phyloP scores from a whole-genome alignment of 1,140 invertebrate species.

The Apocrypta bakeri region DNA sequence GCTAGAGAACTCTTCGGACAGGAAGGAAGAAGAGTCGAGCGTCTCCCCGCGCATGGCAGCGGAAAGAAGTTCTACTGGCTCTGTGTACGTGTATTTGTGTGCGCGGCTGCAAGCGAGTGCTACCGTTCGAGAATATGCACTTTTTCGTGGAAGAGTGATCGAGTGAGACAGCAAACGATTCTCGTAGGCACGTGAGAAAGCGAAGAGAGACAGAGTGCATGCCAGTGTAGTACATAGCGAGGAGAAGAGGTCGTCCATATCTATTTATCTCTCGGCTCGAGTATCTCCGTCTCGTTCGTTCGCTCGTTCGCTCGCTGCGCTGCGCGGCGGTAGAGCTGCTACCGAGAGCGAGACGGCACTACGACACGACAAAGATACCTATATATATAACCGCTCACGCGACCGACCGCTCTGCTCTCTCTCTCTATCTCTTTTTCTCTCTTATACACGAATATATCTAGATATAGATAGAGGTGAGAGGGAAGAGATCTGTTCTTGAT shows the following conservation, averaged over 20 bases:
- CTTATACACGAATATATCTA: background rate
- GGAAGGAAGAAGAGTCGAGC: background rate
- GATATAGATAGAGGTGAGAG: background rate
- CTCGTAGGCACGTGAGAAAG: background rate
- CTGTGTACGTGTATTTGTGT: background rate
- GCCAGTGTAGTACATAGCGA: background rate
- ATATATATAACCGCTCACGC: background rate
- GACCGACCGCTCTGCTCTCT: background rate
- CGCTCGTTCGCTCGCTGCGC: background rate
- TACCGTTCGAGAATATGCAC: background rate
- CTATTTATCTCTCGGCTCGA: conserved; percentile 34
- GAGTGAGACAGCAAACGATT: no score
- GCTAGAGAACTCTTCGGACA: background rate
- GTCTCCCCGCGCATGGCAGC: conserved; percentile 16
- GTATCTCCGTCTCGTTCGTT: conserved; percentile 1
- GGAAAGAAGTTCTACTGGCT: background rate
- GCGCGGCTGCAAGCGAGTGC: background rate
- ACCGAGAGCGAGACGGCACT: background rate
- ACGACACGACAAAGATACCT: background rate
- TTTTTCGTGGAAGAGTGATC: background rate
- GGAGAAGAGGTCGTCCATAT: conserved; percentile 40
- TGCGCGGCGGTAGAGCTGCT: background rate
- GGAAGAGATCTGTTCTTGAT: conserved; percentile 55
- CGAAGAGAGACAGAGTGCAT: background rate
- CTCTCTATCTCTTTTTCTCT: no score